Percentiles rank a stretch among this genome's conserved stretches.
Evolutionary conservation across 2,888 invertebrate species (phyloP).

Genomic region (Agrotis clavis): DNA sequence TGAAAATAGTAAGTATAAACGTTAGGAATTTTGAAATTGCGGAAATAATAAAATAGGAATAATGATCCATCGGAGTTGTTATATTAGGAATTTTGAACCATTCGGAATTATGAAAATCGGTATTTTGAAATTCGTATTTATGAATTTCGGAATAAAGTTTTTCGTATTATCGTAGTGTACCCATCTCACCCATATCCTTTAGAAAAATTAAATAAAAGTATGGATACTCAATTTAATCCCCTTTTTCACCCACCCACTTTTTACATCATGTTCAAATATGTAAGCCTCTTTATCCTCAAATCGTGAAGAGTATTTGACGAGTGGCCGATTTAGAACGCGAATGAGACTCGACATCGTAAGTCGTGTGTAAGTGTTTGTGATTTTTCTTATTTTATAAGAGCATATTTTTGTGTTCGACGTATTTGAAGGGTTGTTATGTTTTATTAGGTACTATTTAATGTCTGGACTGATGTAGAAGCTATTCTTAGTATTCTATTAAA

Average conservation of each 20-base stretch:
- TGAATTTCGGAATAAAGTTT: too few relatives aligned
- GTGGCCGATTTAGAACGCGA: constrained; percentile 21
- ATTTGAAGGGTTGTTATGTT: background rate
- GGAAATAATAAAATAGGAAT: too few relatives aligned
- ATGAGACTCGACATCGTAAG: constrained; percentile 10
- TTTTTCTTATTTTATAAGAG: constrained; percentile 9
- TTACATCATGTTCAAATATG: constrained; percentile 15
- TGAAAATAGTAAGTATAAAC: too few relatives aligned
- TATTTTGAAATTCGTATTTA: too few relatives aligned
- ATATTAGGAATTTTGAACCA: too few relatives aligned
- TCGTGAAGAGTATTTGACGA: constrained; percentile 22
- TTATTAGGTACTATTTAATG: background rate
- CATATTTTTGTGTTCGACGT: background rate
- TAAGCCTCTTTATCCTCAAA: constrained; percentile 15
- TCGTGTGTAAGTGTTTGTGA: constrained; percentile 10
- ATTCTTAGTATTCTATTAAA: too few relatives aligned
- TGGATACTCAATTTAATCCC: background rate
- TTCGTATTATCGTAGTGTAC: too few relatives aligned
- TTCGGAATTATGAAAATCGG: too few relatives aligned
- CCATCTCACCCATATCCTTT: too few relatives aligned
- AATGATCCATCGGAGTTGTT: too few relatives aligned
- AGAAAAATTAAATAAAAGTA: background rate
- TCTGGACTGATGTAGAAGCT: too few relatives aligned
- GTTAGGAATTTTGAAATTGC: too few relatives aligned
- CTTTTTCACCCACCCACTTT: constrained; percentile 2